These are phyloP conservation scores for Penaeus japonicus DNA, from an alignment of 1,140 invertebrate species.

Conservation along the genomic window DNA sequence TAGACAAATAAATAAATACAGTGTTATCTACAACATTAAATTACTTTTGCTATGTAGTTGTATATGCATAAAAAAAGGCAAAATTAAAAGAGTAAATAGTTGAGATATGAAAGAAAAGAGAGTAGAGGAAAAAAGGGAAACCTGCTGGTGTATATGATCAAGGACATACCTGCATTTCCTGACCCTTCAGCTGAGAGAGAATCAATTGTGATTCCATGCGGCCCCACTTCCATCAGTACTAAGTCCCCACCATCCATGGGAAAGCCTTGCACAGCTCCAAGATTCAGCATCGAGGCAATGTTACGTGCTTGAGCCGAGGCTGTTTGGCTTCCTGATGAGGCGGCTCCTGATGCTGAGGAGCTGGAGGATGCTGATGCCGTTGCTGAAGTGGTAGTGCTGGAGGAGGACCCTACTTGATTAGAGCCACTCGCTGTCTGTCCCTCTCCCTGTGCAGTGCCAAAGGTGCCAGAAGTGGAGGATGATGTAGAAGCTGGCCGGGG, in stretches of 20 bases:
- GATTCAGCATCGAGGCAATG: slow-evolving; percentile 22
- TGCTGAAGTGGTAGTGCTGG: too few relatives aligned
- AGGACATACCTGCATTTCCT: slow-evolving; percentile 62
- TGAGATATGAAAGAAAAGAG: background rate
- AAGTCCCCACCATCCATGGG: slow-evolving; percentile 67
- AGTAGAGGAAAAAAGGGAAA: background rate
- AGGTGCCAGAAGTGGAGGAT: background rate
- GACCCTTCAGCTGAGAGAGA: slow-evolving; percentile 65
- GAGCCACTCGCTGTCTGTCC: background rate
- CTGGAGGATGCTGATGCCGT: background rate
- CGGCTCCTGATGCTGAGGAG: slow-evolving; percentile 2
- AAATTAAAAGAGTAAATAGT: too few relatives aligned
- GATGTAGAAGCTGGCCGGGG: slow-evolving; percentile 18
- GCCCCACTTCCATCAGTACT: slow-evolving; percentile 76
- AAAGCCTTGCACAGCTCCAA: slow-evolving; percentile 43
- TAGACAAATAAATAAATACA: too few relatives aligned
- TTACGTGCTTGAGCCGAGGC: slow-evolving; percentile 12
- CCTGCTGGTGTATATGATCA: slow-evolving; percentile 62
- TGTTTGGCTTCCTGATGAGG: background rate
- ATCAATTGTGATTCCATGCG: slow-evolving; percentile 71
- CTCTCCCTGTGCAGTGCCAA: background rate
- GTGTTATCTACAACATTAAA: too few relatives aligned
- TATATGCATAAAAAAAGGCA: too few relatives aligned
- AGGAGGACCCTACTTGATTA: too few relatives aligned
- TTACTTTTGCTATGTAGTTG: too few relatives aligned